Evolutionary conservation across 2,113 vertebrate species (phyloP).

Genomic region (Synchiropus splendidus): DNA sequence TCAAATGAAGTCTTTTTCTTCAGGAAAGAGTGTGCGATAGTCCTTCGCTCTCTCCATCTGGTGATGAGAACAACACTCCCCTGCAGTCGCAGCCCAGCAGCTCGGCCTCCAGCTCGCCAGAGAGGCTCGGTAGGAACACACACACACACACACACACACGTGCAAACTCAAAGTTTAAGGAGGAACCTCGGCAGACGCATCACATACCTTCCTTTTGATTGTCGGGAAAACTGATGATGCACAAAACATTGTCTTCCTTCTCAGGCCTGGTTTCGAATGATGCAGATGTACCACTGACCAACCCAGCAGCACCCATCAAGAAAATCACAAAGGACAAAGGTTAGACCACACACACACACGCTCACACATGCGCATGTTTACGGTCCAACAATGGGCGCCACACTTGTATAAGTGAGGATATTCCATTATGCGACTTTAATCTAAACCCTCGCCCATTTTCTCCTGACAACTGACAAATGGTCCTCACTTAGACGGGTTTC

Average conservation of each 20-base stretch:
- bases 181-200: no score
- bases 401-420: slow-evolving; percentile 18
- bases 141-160: slow-evolving; percentile 3
- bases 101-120: slow-evolving; percentile 83
- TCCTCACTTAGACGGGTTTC: slow-evolving; percentile 32
- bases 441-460: slow-evolving; percentile 34
- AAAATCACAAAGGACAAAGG: slow-evolving; percentile 84
- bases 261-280: slow-evolving; percentile 50
- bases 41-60: slow-evolving; percentile 77
- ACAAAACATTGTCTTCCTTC: slow-evolving; percentile 15
- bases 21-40: slow-evolving; percentile 81
- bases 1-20: background rate
- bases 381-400: background rate
- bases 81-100: slow-evolving; percentile 81
- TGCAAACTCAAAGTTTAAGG: background rate
- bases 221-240: no score
- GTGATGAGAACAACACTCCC: slow-evolving; percentile 78
- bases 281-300: slow-evolving; percentile 60
- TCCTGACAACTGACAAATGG: slow-evolving; percentile 47
- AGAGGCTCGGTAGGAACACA: slow-evolving; percentile 69
- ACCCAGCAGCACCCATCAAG: slow-evolving; percentile 74
- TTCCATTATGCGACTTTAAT: slow-evolving; percentile 39
- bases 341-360: slow-evolving; percentile 36
- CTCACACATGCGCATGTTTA: slow-evolving; percentile 13
- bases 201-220: background rate